Conservation (phyloP, 2,797 vertebrate species). For the Channa striata region DNA sequence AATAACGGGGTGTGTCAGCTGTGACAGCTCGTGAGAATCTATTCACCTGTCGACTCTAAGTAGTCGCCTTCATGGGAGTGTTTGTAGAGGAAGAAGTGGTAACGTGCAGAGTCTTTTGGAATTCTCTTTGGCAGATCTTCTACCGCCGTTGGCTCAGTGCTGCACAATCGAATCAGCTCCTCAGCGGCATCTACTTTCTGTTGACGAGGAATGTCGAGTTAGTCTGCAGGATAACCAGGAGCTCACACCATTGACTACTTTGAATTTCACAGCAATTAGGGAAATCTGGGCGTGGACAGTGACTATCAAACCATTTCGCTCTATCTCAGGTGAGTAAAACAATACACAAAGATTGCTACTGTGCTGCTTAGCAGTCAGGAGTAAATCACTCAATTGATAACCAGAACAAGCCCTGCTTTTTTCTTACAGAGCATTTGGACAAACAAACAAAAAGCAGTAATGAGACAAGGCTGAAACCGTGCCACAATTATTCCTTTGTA, state of each 20-base stretch:
- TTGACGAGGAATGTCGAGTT: constrained; percentile 45
- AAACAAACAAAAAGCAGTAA: constrained; percentile 30
- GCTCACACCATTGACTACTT: neutral
- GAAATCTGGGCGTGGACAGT: neutral
- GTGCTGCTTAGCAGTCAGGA: neutral
- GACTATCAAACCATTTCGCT: neutral
- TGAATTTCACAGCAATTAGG: constrained; percentile 1
- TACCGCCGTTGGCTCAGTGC: constrained; percentile 91
- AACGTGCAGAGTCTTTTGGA: constrained; percentile 93
- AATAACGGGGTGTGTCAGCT: neutral
- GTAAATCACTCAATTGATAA: neutral
- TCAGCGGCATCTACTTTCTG: constrained; percentile 93
- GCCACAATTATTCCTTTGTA: constrained; percentile 65
- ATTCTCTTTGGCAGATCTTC: constrained; percentile 94
- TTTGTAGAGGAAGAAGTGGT: constrained; percentile 98
- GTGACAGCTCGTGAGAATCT: neutral
- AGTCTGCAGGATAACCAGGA: neutral
- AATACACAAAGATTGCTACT: neutral
- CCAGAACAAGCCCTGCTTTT: constrained; percentile 1
- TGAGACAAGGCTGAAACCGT: constrained; percentile 33
- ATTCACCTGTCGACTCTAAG: constrained; percentile 94
- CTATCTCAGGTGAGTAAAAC: constrained; percentile 20
- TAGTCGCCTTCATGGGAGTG: constrained; percentile 97
- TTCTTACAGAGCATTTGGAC: constrained; percentile 32
- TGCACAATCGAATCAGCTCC: constrained; percentile 92